phyloP scores from a whole-genome alignment of 1,140 invertebrate species.

The Caligus rogercresseyi region DNA sequence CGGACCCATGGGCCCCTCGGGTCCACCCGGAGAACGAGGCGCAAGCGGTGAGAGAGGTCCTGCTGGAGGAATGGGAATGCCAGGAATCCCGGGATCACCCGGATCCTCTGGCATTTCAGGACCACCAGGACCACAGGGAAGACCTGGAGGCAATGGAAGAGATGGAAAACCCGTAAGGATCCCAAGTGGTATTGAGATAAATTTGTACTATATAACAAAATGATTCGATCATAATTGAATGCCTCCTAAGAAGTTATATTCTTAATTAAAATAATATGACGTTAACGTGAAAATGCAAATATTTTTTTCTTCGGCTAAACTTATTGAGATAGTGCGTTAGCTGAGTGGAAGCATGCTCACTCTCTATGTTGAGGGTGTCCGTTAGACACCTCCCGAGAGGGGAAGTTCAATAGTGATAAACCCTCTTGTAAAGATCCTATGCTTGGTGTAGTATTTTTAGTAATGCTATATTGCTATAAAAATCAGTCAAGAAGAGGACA shows the following conservation, averaged over 20 bases:
- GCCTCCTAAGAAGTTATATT: too few species aligned
- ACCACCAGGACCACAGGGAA: constrained; percentile 35
- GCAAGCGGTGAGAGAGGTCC: constrained; percentile 32
- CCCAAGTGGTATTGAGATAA: background rate
- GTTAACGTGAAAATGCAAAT: background rate
- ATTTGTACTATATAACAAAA: too few species aligned
- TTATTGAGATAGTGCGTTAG: background rate
- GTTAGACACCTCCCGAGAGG: too few species aligned
- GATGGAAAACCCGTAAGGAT: background rate
- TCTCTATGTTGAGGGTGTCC: too few species aligned
- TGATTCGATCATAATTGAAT: too few species aligned
- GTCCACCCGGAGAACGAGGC: constrained; percentile 22
- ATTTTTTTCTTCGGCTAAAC: constrained; percentile 1
- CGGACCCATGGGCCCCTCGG: constrained; percentile 4
- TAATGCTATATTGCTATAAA: too few species aligned
- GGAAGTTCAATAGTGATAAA: too few species aligned
- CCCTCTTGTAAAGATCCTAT: too few species aligned
- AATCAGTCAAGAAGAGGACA: too few species aligned
- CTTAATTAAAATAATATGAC: too few species aligned
- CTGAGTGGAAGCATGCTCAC: too few species aligned
- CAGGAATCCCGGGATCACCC: constrained; percentile 47
- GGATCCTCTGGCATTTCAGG: constrained; percentile 32
- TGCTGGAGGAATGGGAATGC: constrained; percentile 44
- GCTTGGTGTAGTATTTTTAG: too few species aligned
- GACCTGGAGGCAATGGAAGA: background rate